Base-by-base conservation (phyloP, 64 coral and sea anemone genomes). In the Pocillopora damicornis region DNA sequence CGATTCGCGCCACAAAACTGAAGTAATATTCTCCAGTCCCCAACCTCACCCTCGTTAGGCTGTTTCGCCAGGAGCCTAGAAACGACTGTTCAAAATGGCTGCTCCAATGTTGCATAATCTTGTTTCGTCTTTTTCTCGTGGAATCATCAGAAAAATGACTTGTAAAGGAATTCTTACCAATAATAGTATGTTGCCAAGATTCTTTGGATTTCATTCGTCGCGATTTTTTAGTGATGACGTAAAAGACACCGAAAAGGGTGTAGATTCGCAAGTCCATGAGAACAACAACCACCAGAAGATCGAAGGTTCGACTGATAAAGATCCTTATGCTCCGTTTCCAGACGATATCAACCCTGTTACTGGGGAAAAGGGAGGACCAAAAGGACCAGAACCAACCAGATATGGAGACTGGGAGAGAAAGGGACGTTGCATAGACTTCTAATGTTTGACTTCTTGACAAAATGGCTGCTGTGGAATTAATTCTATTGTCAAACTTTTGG, bases 371-470 rank as follows among this genome's bases (percentile, higher is more conserved):
- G 90, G 86, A 66, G 96, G 96, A 71, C 96, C 96, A 25, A 98
- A 63, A 90, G 96, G 96, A 75, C 96, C 96, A 73, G 96, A 98
- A 86, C 96, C 96, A 62, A 98, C 96, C 11, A 86, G 96, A 92
- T 98, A 98, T 77, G 96, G 96, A 76, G 93, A 98, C 37, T 98
- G 96, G 96, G 96, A 98, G 69, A 94, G 96, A 75, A 98, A 98
- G 61, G 96, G 96, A 75, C 84, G 96, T 62, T 98, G 96, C 69
- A 98, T 93, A 66, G 96, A 98, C 72, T 98, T 98, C 87, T 98
- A 88, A 88, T 35, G 51, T 60, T 59, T 58, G 12, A 71, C 6
- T 67, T 20, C 22, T 67, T 20, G 18, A 67, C 22, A 67, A 18
- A 22, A 22, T 5, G 13, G 20, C 63, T 16, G 0, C 13, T 51